Conservation (phyloP, 2,113 vertebrate species). For the Gymnogyps californianus region DNA sequence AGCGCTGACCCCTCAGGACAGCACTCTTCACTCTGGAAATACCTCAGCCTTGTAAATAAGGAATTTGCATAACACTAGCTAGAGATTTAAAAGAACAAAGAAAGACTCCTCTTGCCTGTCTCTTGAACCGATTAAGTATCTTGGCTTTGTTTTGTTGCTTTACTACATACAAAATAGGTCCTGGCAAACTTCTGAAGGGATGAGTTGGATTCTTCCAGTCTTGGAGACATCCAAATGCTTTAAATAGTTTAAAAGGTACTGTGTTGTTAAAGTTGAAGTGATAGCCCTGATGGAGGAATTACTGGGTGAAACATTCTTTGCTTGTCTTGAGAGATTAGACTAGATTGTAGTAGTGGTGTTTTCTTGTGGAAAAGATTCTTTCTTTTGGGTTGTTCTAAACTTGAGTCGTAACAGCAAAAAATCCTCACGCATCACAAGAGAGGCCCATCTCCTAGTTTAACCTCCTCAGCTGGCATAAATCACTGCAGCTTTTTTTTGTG, state of each 20-base stretch:
- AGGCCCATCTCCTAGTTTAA: background rate
- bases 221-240: background rate
- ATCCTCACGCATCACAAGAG: background rate
- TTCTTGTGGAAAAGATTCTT: background rate
- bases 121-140: background rate
- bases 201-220: background rate
- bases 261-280: background rate
- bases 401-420: background rate
- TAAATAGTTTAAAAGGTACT: background rate
- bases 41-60: background rate
- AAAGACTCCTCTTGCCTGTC: background rate
- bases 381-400: background rate
- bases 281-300: background rate
- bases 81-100: background rate
- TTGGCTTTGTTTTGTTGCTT: background rate
- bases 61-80: background rate
- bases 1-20: background rate
- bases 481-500: background rate
- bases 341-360: background rate
- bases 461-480: constrained; percentile 15
- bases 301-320: background rate
- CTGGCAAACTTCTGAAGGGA: background rate
- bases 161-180: background rate
- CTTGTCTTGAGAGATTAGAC: background rate
- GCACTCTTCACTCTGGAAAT: background rate